Evolutionary conservation across 2,113 vertebrate species (phyloP), one percentile per base, ranked within the genome.

Genomic region (Barbus barbus): DNA sequence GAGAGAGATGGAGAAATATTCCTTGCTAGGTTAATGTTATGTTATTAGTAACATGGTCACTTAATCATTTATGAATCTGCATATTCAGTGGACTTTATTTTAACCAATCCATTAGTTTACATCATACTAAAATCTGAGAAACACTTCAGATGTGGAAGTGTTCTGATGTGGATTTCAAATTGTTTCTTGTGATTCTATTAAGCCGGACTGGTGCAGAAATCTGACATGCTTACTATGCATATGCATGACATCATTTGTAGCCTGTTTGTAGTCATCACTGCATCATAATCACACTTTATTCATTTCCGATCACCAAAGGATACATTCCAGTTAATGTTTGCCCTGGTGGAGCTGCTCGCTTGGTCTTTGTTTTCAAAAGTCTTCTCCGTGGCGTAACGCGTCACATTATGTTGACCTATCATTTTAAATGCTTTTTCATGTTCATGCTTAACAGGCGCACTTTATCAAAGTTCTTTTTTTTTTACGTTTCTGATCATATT

Each of bases 371-470:
- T 73, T 85, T 61, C 73, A 38, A 72, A 22, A 46, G 63, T 87
- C 84, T 78, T 86, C 48, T 71, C n/a, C 85, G 79, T 91, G 91
- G 91, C 87, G 89, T 92, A 84, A 77, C 1, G 0, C 83, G 84
- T 90, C 86, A 88, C 85, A 69, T 90, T 73, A 51, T 91, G 84
- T 82, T 82, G n/a, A n/a, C n/a, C n/a, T n/a, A n/a, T n/a, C n/a
- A 77, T 82, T 88, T 86, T 84, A 87, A 86, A 81, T 73, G 44
- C 86, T 86, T 90, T 86, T 92, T 91, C 82, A 91, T 92, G 92
- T 87, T 89, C 85, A 88, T 90, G 86, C 90, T 91, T 87, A 91
- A 91, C 88, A 79, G 93, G 89, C 93, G 93, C 92, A 93, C 94
- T 94, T 94, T 94, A 95, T 93, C 87, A 90, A 90, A 89, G 87